Evolutionary conservation across 2,113 vertebrate genomes (phyloP).

Genomic region (Carollia perspicillata): DNA sequence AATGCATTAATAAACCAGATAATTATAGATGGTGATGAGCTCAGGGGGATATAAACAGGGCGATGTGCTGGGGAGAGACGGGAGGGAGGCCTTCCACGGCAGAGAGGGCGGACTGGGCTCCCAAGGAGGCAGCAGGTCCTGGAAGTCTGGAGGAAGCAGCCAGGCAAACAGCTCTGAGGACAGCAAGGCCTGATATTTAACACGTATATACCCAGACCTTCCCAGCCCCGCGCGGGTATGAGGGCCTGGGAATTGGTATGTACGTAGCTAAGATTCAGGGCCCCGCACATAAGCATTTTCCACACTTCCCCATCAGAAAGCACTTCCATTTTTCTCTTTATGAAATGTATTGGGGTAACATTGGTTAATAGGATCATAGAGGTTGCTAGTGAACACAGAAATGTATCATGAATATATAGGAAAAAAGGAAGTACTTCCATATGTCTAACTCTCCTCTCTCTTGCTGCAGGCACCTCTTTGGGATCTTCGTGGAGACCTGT

Average conservation of each 20-base stretch:
- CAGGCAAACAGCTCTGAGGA: neutral
- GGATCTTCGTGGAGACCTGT: neutral
- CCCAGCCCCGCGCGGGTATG: rapidly evolving
- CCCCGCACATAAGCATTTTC: rapidly evolving
- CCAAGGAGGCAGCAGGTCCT: neutral
- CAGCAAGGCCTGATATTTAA: rapidly evolving
- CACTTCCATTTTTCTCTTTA: neutral
- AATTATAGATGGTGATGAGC: neutral
- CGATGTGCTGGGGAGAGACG: rapidly evolving
- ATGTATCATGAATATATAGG: no score
- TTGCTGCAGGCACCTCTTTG: neutral
- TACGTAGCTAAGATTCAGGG: neutral
- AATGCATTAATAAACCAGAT: neutral
- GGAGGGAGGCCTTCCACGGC: neutral
- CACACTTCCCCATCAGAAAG: neutral
- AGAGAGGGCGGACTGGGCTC: neutral
- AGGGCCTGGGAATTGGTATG: rapidly evolving
- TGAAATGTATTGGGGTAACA: no score
- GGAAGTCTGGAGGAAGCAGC: neutral
- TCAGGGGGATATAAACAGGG: neutral
- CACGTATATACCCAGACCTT: rapidly evolving
- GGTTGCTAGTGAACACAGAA: no score
- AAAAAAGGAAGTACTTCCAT: neutral
- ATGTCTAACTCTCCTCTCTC: neutral
- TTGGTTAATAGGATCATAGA: no score